Base-by-base conservation (phyloP, 2,113 vertebrate species). In the Actinemys pallida region DNA sequence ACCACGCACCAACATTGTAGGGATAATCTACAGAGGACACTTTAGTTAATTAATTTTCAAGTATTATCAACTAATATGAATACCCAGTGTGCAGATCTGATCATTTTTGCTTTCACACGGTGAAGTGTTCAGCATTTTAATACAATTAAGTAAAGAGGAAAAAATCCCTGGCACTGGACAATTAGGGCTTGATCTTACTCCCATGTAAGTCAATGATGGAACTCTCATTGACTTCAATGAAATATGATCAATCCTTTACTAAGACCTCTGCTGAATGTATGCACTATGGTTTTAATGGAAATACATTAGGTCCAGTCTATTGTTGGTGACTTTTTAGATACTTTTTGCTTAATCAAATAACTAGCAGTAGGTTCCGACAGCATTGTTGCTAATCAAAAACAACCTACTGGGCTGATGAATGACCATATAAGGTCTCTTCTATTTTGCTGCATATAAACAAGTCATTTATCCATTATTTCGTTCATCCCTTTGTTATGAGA, bases 41-140 rank as follows among this genome's bases (percentile, higher is more conserved):
- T 47, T 81, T 81, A 69, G 24, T 24, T 85, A 93, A 87, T 79
- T 97, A 87, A 90, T 90, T 92, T 94, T 85, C 47, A 90, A 42
- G 54, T 92, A 69, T 69, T 94, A 53, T 81, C 53, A 84, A 69
- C 79, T 2, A 92, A 80, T 90, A 20, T 81, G 72, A 83, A 52
- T 54, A 81, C 9, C 31, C 79, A 78, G 49, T 31, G 5, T 6
- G 81, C 85, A 47, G 11, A 13, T 93, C 85, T 62, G 31, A 84
- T 81, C 65, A 47, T 22, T 95, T 91, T 87, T 85, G 14, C 31
- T 93, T 88, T 76, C 88, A 72, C 29, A 83, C 4, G 20, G 1
- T 84, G 76, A 85, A 88, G 10, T 4, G 1, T 29, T 87, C 52
- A 52, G 57, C 50, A 31, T 62, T 91, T 93, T 49, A 86, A 6